These are phyloP conservation scores for Mobula hypostoma DNA, from an alignment of 2,113 vertebrate species.

Conservation along the genomic window DNA sequence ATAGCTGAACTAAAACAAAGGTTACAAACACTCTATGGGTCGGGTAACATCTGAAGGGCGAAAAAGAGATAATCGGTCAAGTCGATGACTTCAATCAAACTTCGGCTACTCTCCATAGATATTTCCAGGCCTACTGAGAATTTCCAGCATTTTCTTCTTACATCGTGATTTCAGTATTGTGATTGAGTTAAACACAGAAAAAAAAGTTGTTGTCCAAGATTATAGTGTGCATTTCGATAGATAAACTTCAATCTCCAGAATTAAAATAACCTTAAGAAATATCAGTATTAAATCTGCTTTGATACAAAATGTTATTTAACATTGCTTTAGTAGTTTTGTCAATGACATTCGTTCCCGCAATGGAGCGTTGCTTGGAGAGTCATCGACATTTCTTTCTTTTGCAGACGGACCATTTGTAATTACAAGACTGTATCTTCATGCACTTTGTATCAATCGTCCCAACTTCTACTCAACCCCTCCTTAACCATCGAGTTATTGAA, in stretches of 20 bases:
- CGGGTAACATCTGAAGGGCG: too few relatives aligned
- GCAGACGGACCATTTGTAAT: not conserved
- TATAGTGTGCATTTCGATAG: not conserved
- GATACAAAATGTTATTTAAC: not conserved
- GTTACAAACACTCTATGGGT: too few relatives aligned
- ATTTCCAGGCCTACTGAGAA: too few relatives aligned
- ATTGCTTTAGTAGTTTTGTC: not conserved
- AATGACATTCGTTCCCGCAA: not conserved
- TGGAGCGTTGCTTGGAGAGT: not conserved
- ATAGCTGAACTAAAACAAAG: too few relatives aligned
- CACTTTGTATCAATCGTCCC: not conserved
- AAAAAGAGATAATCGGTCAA: too few relatives aligned
- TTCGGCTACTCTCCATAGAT: too few relatives aligned
- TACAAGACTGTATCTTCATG: not conserved
- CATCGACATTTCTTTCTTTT: not conserved
- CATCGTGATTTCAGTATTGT: not conserved
- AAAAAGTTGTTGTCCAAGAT: not conserved
- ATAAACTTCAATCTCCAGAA: not conserved
- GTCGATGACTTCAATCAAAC: too few relatives aligned
- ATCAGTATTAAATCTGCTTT: not conserved
- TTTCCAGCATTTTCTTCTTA: too few relatives aligned
- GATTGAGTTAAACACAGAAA: not conserved
- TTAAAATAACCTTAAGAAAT: not conserved
- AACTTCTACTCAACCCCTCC: not conserved
- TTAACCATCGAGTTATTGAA: not conserved